Conservation (phyloP, 1,140 invertebrate genomes). For the Drosophila littoralis region DNA sequence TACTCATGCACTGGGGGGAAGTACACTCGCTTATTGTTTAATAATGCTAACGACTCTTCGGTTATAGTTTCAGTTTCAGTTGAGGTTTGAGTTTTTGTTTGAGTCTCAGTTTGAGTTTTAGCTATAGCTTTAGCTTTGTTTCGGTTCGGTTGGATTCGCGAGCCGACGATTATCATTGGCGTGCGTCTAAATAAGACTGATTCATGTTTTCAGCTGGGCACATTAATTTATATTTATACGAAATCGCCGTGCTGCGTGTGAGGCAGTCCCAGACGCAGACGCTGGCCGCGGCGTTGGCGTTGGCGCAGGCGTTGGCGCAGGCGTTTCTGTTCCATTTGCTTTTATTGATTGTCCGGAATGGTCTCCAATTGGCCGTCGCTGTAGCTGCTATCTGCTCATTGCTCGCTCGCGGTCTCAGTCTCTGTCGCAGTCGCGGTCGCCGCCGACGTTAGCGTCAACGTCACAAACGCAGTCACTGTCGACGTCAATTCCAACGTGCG, state of each 20-base stretch:
- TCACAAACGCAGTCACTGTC: not conserved
- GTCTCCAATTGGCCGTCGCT: conserved; percentile 12
- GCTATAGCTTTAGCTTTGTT: not conserved
- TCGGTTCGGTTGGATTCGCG: conserved; percentile 28
- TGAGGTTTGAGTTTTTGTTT: not conserved
- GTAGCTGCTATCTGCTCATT: conserved; percentile 1
- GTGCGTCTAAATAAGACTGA: conserved; percentile 77
- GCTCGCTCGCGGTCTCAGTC: not conserved
- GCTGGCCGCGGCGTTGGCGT: not conserved
- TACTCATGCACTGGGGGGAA: conserved; percentile 8
- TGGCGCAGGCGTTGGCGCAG: not conserved
- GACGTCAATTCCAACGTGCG: conserved; percentile 60
- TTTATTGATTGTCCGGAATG: conserved; percentile 28
- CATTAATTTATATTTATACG: conserved; percentile 82
- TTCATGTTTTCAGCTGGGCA: conserved; percentile 66
- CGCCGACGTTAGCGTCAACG: not conserved
- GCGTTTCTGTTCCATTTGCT: not conserved
- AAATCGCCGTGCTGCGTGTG: conserved; percentile 63
- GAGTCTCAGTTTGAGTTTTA: not conserved
- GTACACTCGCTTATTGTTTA: not conserved
- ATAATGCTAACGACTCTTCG: not conserved
- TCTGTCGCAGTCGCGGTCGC: conserved; percentile 13
- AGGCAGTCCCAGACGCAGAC: conserved; percentile 47
- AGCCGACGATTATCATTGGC: conserved; percentile 74
- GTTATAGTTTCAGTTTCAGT: not conserved